Base-by-base conservation (phyloP, 1,140 invertebrate genomes). In the Cydia pomonella region DNA sequence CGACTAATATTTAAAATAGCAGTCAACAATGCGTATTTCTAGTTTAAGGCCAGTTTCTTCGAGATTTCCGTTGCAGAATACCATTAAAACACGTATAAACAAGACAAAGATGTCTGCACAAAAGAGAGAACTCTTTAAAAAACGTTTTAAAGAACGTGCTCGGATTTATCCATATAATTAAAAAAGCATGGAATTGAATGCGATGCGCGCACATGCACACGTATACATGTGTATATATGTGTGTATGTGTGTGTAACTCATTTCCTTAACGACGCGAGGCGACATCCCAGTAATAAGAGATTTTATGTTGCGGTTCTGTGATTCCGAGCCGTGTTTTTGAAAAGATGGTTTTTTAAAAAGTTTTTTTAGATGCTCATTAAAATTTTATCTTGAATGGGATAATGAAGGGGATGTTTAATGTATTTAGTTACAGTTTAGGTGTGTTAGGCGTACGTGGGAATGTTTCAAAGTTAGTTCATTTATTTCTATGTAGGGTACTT, bases 221-320 rank as follows among this genome's bases (percentile, higher is more conserved):
- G 44, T 63, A 41, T 47, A 47, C 44, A n/a, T 5, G 47, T 50
- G 47, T 50, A n/a, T 50, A 5, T n/a, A 18, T 6, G 3, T 50
- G 47, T 29, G 23, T 71, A 64, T 71, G 72, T 73, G 69, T 73
- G 74, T 69, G 69, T 79, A 66, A 74, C 66, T 79, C 75, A 76
- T 76, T 79, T 79, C 75, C 78, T 79, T 75, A 77, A 75, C 78
- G 73, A 77, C 41, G 53, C 75, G 25, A 74, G 50, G 72, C 41
- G 18, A 71, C 25, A 41, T 76, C 66, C 47, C 63, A 9, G 53
- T 76, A 76, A 73, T 73, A 76, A 63, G 59, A 29, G 73, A 74
- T 69, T 77, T 76, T 76, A 44, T 73, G 44, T 38, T n/a, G 75
- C 59, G 71, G 53, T 21, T 59, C n/a, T 21, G 53, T 10, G 18